These are phyloP conservation scores for Fopius arisanus DNA, from an alignment of 1,140 invertebrate species.

Conservation along the genomic window DNA sequence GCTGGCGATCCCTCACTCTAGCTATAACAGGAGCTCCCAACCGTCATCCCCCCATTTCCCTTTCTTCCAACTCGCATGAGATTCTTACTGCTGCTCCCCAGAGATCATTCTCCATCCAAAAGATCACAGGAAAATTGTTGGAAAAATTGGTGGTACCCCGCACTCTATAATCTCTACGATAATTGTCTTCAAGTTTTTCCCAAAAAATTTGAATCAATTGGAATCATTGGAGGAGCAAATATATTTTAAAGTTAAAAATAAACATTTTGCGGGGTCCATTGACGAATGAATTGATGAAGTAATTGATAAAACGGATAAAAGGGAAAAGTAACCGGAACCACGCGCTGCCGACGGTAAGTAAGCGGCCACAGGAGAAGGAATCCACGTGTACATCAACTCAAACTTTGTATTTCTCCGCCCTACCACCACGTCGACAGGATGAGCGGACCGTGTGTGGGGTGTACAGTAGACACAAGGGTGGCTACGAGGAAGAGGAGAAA, in stretches of 20 bases:
- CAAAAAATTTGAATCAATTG: too few species aligned
- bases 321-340: background rate
- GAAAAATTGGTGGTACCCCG: background rate
- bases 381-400: slow-evolving; percentile 11
- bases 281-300: background rate
- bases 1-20: background rate
- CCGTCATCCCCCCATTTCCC: background rate
- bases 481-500: slow-evolving; percentile 43
- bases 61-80: slow-evolving; percentile 25
- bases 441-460: background rate
- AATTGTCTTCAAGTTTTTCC: background rate
- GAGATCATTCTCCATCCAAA: background rate
- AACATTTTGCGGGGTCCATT: too few species aligned
- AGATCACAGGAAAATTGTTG: slow-evolving; percentile 6
- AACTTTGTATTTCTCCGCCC: slow-evolving; percentile 17
- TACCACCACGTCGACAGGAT: slow-evolving; percentile 23
- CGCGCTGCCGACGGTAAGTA: slow-evolving; percentile 10
- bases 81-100: background rate
- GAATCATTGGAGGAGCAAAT: too few species aligned
- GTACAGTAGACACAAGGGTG: slow-evolving; percentile 44
- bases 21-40: background rate
- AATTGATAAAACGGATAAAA: background rate
- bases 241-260: too few species aligned
- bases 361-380: slow-evolving; percentile 2
- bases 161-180: too few species aligned